These are phyloP conservation scores for Tholera decimalis DNA, from an alignment of 2,888 invertebrate species.

Conservation along the genomic window DNA sequence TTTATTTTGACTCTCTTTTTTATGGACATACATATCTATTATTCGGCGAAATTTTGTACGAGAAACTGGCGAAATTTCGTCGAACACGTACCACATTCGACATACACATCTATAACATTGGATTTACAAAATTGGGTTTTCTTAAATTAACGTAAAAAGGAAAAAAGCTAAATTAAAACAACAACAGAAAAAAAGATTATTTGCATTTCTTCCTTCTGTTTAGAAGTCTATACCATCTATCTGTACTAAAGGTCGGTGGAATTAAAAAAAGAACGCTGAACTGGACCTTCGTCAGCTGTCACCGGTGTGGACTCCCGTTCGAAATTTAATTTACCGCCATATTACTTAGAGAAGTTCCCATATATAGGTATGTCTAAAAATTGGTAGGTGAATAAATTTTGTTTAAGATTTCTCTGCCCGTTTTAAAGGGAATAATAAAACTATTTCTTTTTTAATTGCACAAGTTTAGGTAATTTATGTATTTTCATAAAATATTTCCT, in stretches of 20 bases:
- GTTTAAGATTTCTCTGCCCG: neutral
- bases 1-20: constrained; percentile 59
- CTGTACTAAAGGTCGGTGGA: constrained; percentile 36
- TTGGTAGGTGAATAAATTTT: constrained; percentile 11
- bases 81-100: constrained; percentile 1
- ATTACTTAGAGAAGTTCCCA: constrained; percentile 66
- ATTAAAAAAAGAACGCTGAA: constrained; percentile 67
- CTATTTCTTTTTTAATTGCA: too few species aligned
- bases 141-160: neutral
- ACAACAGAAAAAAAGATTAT: constrained; percentile 19
- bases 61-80: constrained; percentile 10
- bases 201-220: constrained; percentile 25
- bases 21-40: constrained; percentile 35
- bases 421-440: too few species aligned
- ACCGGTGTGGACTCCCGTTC: constrained; percentile 75
- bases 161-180: constrained; percentile 5
- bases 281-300: constrained; percentile 84
- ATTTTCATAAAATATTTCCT: neutral
- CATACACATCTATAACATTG: constrained; percentile 9
- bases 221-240: constrained; percentile 20
- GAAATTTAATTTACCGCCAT: constrained; percentile 86
- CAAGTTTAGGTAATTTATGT: neutral
- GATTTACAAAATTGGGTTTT: neutral
- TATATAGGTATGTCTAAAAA: constrained; percentile 18
- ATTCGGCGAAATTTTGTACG: constrained; percentile 54